Conservation (phyloP, 2,888 invertebrate species). For the Trissonchulus latispiculum region DNA sequence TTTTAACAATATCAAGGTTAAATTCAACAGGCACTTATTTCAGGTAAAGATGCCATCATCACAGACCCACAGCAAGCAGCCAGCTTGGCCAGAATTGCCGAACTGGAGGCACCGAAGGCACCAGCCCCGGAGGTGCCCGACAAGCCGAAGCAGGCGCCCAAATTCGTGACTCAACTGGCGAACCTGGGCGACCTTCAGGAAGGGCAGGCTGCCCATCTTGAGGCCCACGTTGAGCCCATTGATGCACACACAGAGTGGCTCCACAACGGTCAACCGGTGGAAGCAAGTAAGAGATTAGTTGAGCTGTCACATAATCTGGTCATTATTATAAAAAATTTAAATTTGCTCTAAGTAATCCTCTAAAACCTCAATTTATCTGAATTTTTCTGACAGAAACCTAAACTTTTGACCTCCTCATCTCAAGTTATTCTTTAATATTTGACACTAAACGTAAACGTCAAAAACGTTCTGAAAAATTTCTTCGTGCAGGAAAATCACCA, state of each 20-base stretch:
- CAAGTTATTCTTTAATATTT: no score
- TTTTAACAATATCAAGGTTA: no score
- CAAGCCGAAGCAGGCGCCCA: constrained; percentile 33
- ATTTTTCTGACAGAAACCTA: no score
- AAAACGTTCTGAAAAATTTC: no score
- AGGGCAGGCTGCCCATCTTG: constrained; percentile 76
- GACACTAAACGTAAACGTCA: no score
- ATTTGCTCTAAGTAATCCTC: no score
- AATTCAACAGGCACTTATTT: no score
- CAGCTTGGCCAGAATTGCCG: constrained; percentile 25
- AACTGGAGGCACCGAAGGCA: constrained; percentile 35
- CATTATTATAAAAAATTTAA: no score
- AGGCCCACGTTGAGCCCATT: constrained; percentile 78
- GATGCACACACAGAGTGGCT: constrained; percentile 84
- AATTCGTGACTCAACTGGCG: constrained; percentile 17
- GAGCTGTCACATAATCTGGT: no score
- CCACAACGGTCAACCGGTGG: constrained; percentile 77
- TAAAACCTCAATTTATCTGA: no score
- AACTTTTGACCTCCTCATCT: no score
- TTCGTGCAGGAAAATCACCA: no score
- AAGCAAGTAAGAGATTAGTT: constrained; percentile 42
- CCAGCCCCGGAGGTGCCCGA: constrained; percentile 31
- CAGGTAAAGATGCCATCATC: constrained; percentile 23
- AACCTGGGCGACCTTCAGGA: constrained; percentile 50
- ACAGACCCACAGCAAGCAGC: constrained; percentile 16